A percentile compares a stretch with the other conserved stretches of the same genome.
Conservation (phyloP, 2,113 vertebrate genomes). For the Ptyas mucosa region DNA sequence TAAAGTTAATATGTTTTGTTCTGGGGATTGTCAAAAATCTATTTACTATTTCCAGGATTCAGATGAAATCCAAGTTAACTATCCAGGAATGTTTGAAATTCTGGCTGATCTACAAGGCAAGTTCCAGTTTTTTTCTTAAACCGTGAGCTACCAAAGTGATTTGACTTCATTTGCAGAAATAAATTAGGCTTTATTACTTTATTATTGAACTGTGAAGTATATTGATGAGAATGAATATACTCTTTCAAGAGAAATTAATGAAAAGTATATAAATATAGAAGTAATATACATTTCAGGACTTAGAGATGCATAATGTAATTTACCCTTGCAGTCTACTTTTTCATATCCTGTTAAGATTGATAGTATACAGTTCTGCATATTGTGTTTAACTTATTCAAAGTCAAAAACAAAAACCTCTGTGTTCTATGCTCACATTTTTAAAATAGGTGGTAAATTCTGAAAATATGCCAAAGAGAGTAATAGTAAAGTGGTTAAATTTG, state of each 20-base stretch:
- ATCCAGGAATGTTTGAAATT: slow-evolving; percentile 88
- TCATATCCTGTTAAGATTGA: not conserved
- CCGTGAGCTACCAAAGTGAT: not conserved
- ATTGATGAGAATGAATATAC: not conserved
- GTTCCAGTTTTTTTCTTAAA: slow-evolving; percentile 22
- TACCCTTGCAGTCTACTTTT: too few species aligned
- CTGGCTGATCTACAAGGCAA: slow-evolving; percentile 93
- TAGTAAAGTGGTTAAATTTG: not conserved
- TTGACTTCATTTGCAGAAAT: not conserved
- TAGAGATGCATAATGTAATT: not conserved
- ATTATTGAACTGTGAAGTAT: not conserved
- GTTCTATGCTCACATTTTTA: not conserved
- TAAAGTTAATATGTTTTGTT: not conserved
- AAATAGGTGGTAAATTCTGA: not conserved
- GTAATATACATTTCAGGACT: not conserved
- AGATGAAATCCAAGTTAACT: slow-evolving; percentile 90
- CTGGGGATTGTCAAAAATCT: not conserved
- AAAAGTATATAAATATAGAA: not conserved
- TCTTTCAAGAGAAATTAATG: not conserved
- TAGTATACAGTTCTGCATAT: not conserved
- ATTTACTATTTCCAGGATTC: slow-evolving; percentile 75
- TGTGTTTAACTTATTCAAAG: not conserved
- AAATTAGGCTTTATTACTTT: not conserved
- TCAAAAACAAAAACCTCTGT: not conserved
- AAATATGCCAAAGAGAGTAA: not conserved